Percentiles rank a stretch among this genome's conserved stretches.
These are phyloP conservation scores for Thunnus thynnus DNA, from an alignment of 2,113 vertebrate species.

Conservation along the genomic window DNA sequence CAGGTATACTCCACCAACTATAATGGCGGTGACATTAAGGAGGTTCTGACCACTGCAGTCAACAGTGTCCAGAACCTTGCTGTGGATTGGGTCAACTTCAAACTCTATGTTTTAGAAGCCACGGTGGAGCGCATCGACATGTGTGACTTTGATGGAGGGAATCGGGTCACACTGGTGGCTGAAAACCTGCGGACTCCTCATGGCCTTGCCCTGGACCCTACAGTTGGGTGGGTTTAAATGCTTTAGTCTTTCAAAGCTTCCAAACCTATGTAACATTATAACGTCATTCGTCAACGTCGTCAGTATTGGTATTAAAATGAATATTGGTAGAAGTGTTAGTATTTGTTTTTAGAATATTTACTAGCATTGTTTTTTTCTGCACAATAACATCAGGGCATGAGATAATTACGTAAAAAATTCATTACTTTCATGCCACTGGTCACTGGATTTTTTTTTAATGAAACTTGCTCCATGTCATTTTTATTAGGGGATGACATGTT, in stretches of 20 bases:
- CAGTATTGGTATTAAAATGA: too few species aligned
- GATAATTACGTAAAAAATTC: too few species aligned
- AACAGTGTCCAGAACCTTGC: conserved; percentile 81
- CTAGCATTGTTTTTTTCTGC: too few species aligned
- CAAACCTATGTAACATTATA: too few species aligned
- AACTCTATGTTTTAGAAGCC: conserved; percentile 83
- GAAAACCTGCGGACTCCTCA: conserved; percentile 82
- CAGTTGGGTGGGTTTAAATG: conserved; percentile 77
- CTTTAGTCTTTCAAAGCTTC: not conserved
- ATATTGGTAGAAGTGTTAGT: too few species aligned
- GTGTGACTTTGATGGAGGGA: conserved; percentile 79
- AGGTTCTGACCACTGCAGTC: conserved; percentile 74
- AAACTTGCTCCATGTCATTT: too few species aligned
- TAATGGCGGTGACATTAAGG: conserved; percentile 75
- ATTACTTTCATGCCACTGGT: too few species aligned
- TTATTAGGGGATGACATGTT: too few species aligned
- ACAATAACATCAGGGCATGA: too few species aligned
- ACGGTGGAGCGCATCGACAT: conserved; percentile 81
- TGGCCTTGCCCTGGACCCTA: conserved; percentile 82
- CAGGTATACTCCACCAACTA: conserved; percentile 81
- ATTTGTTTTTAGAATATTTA: too few species aligned
- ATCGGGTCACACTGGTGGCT: conserved; percentile 82
- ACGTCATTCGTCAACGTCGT: too few species aligned
- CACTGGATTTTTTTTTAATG: too few species aligned
- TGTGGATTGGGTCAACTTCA: conserved; percentile 85